Conservation (phyloP, 2,888 invertebrate genomes). For the Tineola bisselliella region DNA sequence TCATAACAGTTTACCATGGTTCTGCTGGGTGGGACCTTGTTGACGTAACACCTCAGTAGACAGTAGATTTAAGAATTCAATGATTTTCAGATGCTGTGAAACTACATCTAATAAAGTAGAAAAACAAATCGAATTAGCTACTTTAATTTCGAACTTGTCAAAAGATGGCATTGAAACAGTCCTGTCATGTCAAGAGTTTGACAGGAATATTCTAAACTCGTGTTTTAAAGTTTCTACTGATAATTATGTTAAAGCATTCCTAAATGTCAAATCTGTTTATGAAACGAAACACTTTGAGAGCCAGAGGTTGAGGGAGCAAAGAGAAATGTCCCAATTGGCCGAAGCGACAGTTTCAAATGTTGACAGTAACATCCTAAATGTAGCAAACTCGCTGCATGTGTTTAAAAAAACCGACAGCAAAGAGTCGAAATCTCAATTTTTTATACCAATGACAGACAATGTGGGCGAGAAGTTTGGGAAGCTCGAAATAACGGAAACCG, state of each 20-base stretch:
- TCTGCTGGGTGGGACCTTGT: too few relatives aligned
- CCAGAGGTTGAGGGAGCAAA: conserved; percentile 37
- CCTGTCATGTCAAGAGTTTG: conserved; percentile 56
- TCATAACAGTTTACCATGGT: too few relatives aligned
- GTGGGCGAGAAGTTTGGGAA: conserved; percentile 48
- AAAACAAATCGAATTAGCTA: conserved; percentile 43
- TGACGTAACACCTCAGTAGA: not conserved
- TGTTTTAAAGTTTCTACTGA: conserved; percentile 62
- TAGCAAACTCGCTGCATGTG: conserved; percentile 48
- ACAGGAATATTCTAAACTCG: conserved; percentile 57
- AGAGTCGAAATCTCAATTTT: conserved; percentile 60
- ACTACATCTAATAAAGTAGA: conserved; percentile 35
- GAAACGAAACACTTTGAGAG: conserved; percentile 48
- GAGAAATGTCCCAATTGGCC: conserved; percentile 29
- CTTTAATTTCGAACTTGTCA: conserved; percentile 38
- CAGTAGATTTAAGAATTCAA: not conserved
- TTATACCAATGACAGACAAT: conserved; percentile 49
- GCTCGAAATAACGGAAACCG: conserved; percentile 46
- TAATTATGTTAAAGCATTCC: conserved; percentile 50
- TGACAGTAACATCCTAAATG: conserved; percentile 54
- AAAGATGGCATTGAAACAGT: conserved; percentile 51
- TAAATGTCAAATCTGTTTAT: conserved; percentile 35
- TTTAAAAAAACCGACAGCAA: conserved; percentile 54
- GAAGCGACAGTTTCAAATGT: conserved; percentile 43
- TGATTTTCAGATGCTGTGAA: conserved; percentile 47